Percentiles rank a stretch among this genome's conserved stretches.
phyloP scores from a whole-genome alignment of 1,140 invertebrate genomes.

The Drosophila hydei region DNA sequence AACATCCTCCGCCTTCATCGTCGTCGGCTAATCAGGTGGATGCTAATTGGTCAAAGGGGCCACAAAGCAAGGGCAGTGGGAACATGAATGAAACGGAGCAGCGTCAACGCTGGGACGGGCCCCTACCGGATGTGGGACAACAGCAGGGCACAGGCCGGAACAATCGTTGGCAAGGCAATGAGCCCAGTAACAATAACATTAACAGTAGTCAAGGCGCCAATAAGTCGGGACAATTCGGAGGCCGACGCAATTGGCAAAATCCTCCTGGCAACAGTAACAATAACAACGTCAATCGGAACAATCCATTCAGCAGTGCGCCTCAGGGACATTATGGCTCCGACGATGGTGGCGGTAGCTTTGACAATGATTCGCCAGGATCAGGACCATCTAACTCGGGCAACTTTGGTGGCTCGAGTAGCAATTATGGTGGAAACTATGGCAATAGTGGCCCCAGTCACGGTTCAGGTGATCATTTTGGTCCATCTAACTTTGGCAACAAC shows the following conservation, averaged over 20 bases:
- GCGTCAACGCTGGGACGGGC: conserved; percentile 40
- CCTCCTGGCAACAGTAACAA: conserved; percentile 26
- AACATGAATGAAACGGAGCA: conserved; percentile 7
- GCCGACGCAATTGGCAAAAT: conserved; percentile 33
- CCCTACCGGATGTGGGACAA: conserved; percentile 23
- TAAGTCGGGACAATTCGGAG: conserved; percentile 25
- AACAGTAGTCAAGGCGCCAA: conserved; percentile 1
- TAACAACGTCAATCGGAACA: conserved; percentile 23
- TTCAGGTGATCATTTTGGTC: conserved; percentile 25
- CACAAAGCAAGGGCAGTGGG: conserved; percentile 18
- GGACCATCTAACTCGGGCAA: conserved; percentile 20
- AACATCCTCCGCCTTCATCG: conserved; percentile 1
- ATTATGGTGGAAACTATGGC: conserved; percentile 38
- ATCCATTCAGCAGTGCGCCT: conserved; percentile 19
- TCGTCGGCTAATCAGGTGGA: conserved; percentile 31
- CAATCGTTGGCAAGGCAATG: conserved; percentile 19
- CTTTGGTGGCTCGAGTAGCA: conserved; percentile 15
- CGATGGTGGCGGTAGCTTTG: conserved; percentile 14
- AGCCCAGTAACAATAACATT: conserved; percentile 12
- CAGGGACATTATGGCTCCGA: not conserved
- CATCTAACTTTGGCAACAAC: conserved; percentile 9
- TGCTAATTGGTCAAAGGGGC: conserved; percentile 9
- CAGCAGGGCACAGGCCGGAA: conserved; percentile 15
- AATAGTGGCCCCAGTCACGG: conserved; percentile 27
- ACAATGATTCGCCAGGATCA: not conserved